Evolutionary conservation across 2,113 vertebrate genomes (phyloP), one percentile per base, ranked within the genome.

Genomic region (Larimichthys polyactis): DNA sequence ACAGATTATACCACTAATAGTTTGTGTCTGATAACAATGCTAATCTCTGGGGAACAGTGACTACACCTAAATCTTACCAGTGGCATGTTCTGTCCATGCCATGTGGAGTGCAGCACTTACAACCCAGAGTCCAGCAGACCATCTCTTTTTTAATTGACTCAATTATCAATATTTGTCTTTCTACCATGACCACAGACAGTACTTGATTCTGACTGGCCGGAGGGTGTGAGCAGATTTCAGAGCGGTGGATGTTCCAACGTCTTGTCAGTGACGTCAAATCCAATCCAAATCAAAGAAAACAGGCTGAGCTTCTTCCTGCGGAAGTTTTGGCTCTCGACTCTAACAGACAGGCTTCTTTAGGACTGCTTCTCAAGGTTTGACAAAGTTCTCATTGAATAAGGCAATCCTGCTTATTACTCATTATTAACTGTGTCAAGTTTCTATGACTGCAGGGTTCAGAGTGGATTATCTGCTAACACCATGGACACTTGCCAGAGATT

Each of bases 371-470:
- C 12, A 19, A 57, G 4, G 40, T 78, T 66, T 1, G 36, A 57
- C 17, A 43, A 72, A 29, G 58, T 51, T 1, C 20, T 16, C 20
- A 12, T 54, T 8, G 29, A 74, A 54, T 11, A 36, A 64, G 27
- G 22, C 40, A 11, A 9, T 49, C 17, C 14, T 40, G 7, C 1
- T 59, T 27, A 65, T 77, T 52, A 52, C 14, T 54, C 32, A 64
- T 65, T 60, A 75, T 58, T 75, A 80, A 78, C 65, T 2, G 80
- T 48, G 70, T 71, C 32, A 75, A 52, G 29, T 73, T 62, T 74
- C 58, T 66, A 11, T 6, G 24, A 22, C 69, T 40, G 54, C 24
- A 57, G 52, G 29, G 16, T 62, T 67, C 40, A 36, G 44, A 29
- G 27, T 32, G 19, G 71, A 81, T 79, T 84, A 86, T 64, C 43